phyloP scores from a whole-genome alignment of 2,797 vertebrate genomes.

The Clarias pachynema region DNA sequence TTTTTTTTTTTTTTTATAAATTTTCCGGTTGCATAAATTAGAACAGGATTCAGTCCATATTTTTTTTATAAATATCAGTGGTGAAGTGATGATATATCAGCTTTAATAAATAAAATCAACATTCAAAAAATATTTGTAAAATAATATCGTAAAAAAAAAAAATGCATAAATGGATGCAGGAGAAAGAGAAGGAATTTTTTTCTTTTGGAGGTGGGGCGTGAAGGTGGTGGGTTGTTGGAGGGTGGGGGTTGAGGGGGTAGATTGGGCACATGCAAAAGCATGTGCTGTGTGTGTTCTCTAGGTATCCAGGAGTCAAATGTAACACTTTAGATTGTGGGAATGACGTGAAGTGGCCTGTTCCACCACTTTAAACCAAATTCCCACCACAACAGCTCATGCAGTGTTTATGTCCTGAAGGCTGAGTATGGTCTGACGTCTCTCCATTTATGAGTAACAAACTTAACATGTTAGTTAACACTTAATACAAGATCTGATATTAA shows the following conservation, averaged over 20 bases:
- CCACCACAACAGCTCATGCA: conserved; percentile 30
- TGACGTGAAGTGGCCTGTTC: conserved; percentile 54
- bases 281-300: conserved; percentile 53
- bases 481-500: background rate
- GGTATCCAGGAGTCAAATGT: conserved; percentile 70
- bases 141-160: too few species aligned
- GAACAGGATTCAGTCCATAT: background rate
- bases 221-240: background rate
- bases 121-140: too few species aligned
- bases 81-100: background rate
- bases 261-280: background rate
- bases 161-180: background rate
- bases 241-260: background rate
- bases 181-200: background rate
- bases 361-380: conserved; percentile 37
- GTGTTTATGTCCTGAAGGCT: conserved; percentile 5
- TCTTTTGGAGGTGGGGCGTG: background rate
- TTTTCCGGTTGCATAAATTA: background rate
- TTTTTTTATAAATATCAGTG: background rate
- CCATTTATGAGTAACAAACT: background rate
- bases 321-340: conserved; percentile 76
- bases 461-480: background rate
- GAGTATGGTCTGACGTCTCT: background rate
- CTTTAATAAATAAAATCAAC: background rate
- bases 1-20: too few species aligned